These are phyloP conservation scores for Phallusia fumigata DNA, from an alignment of 23 tunicate species.

Conservation along the genomic window DNA sequence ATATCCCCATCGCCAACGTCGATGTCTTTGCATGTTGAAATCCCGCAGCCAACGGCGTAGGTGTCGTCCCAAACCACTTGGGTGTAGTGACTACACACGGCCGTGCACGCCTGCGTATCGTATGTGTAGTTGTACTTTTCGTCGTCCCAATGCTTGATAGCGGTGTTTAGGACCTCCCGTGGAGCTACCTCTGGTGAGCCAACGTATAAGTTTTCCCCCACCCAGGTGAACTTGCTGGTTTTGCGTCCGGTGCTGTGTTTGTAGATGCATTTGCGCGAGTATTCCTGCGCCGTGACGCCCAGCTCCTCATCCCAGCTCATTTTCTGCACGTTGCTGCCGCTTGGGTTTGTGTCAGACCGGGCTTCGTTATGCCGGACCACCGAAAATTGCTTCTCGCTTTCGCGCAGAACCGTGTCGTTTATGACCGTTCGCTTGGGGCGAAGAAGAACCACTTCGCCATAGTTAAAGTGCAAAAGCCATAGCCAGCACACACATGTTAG, in stretches of 20 bases:
- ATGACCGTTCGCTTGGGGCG: not conserved
- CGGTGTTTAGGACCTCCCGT: slow-evolving; percentile 3
- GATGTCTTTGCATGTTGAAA: slow-evolving; percentile 31
- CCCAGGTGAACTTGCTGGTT: not conserved
- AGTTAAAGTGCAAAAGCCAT: not conserved
- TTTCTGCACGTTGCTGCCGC: slow-evolving; percentile 51
- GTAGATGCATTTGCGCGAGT: slow-evolving; percentile 64
- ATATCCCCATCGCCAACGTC: slow-evolving; percentile 13
- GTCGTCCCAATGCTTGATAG: slow-evolving; percentile 34
- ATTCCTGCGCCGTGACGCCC: slow-evolving; percentile 36
- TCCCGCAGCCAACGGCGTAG: slow-evolving; percentile 51
- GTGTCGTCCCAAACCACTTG: slow-evolving; percentile 63
- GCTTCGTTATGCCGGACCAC: slow-evolving; percentile 46
- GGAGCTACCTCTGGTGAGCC: slow-evolving; percentile 1
- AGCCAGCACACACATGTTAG: not conserved
- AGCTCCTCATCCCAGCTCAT: slow-evolving; percentile 63
- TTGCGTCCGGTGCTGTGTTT: slow-evolving; percentile 49
- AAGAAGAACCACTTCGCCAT: not conserved
- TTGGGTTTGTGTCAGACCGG: slow-evolving; percentile 31
- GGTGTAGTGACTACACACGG: slow-evolving; percentile 45
- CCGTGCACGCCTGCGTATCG: slow-evolving; percentile 32
- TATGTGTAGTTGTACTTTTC: slow-evolving; percentile 42
- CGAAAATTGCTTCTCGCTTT: slow-evolving; percentile 20
- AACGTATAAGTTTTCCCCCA: slow-evolving; percentile 43
- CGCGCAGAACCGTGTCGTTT: not conserved